Base-by-base conservation (phyloP, 2,797 vertebrate species). In the Sarcoramphus papa region DNA sequence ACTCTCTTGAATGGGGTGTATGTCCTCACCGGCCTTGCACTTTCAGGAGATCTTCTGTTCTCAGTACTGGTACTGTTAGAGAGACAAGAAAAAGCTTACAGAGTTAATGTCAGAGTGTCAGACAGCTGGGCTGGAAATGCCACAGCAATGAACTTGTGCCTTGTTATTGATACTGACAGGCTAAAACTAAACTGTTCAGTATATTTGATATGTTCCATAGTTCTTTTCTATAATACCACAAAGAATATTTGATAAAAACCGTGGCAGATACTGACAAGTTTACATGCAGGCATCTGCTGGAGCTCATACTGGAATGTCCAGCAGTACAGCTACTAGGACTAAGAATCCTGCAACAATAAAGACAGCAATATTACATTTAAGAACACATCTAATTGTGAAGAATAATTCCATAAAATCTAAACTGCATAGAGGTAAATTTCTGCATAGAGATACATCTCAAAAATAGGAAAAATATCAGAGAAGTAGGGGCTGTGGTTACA, bases 1-100 rank as follows among this genome's bases (percentile, higher is more conserved):
- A 99, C 99, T 93, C 98, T 99, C 95, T 99, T 98, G 96, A 99
- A 99, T 0, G 99, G 99, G 2, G 98, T 98, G 93, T 98, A 98
- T 22, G 98, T 97, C 91, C 96, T 97, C 65, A 96, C 88, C 3
- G 98, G 97, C 97, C 98, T 97, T 1, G 89, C 28, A 0, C 94
- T 96, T 56, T 97, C 97, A 16, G 94, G 86, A 88, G 92, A 79
- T 70, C 81, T 77, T 85, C 43, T 85, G 30, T 69, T 78, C 43
- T 93, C 81, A 8, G 63, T 43, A 59, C 74, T 80, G 75, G 95
- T 30, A 73, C 95, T 97, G 84, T 91, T 97, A 85, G 78, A 60
- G 72, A 92, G 64, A 96, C 75, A 97, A 62, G 54, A 94, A 83
- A 97, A 96, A 63, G 35, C 72, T 82, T 12, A 47, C 25, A 81